Percentiles rank a stretch among this genome's conserved stretches.
Evolutionary conservation across 2,888 invertebrate genomes (phyloP).

Genomic region (Thereva unica): DNA sequence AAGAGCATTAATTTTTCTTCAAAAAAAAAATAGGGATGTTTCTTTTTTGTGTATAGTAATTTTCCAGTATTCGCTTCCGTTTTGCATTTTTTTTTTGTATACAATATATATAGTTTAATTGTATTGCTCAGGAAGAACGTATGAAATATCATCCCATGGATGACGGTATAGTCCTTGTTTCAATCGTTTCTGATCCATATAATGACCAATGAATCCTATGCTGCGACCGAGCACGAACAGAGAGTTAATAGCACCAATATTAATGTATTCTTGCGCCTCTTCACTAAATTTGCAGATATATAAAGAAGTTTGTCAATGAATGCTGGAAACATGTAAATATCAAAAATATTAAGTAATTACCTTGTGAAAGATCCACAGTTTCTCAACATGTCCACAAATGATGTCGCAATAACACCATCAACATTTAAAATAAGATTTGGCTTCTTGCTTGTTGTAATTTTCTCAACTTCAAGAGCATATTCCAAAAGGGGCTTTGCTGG

Average conservation of each 20-base stretch:
- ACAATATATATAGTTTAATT: slow-evolving; percentile 37
- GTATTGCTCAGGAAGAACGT: slow-evolving; percentile 58
- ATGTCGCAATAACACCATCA: slow-evolving; percentile 96
- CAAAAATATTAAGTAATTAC: slow-evolving; percentile 59
- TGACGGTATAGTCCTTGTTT: slow-evolving; percentile 99
- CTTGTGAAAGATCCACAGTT: slow-evolving; percentile 93
- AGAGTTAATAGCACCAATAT: slow-evolving; percentile 97
- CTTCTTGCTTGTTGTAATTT: slow-evolving; percentile 98
- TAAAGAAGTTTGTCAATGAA: neutral
- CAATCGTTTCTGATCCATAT: slow-evolving; percentile 96
- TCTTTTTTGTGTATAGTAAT: too few species aligned
- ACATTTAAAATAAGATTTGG: slow-evolving; percentile 99
- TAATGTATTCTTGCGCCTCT: slow-evolving; percentile 96
- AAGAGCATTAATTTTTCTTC: too few species aligned
- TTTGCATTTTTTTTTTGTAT: neutral
- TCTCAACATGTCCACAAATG: slow-evolving; percentile 94
- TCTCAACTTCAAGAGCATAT: slow-evolving; percentile 97
- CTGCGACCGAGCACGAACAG: slow-evolving; percentile 97
- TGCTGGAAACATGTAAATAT: neutral
- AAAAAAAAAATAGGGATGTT: too few species aligned
- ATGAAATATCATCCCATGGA: slow-evolving; percentile 97
- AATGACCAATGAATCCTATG: slow-evolving; percentile 98
- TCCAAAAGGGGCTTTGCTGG: slow-evolving; percentile 91
- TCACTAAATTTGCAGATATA: slow-evolving; percentile 64
- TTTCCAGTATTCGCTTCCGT: too few species aligned